Evolutionary conservation across 2,113 vertebrate genomes (phyloP).

Genomic region (Eulemur rufifrons): DNA sequence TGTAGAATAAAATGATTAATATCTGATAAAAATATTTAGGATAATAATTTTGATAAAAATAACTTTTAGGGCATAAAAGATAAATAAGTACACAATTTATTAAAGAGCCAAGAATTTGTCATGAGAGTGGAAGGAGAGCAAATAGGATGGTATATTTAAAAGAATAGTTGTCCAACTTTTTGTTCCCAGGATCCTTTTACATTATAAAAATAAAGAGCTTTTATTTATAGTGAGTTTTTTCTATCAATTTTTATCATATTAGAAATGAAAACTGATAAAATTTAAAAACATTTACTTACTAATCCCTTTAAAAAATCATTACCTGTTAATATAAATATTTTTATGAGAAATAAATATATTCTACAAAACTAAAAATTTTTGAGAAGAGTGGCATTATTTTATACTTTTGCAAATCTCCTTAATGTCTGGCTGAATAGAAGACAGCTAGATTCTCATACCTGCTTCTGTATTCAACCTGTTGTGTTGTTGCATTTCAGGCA

Average conservation of each 20-base stretch:
- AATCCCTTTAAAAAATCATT: background rate
- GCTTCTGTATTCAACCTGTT: background rate
- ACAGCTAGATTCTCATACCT: background rate
- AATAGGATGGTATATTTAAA: background rate
- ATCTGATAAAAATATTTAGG: background rate
- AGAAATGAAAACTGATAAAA: conserved; percentile 41
- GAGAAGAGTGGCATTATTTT: background rate
- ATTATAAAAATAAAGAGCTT: background rate
- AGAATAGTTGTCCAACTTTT: background rate
- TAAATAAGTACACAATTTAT: background rate
- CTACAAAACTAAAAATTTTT: background rate
- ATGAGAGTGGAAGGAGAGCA: background rate
- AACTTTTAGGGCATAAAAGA: conserved; percentile 1
- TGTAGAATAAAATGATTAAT: background rate
- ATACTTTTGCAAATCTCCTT: background rate
- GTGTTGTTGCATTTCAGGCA: background rate
- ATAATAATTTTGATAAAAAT: conserved; percentile 6
- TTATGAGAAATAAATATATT: background rate
- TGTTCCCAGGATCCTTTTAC: background rate
- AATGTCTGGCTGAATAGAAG: background rate
- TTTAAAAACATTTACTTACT: conserved; percentile 31
- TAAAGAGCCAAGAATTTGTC: background rate
- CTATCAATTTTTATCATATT: background rate
- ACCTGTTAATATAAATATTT: background rate
- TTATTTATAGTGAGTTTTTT: background rate